These are phyloP conservation scores for Ptychochromis oligacanthus DNA, from an alignment of 2,113 vertebrate genomes.

Conservation along the genomic window DNA sequence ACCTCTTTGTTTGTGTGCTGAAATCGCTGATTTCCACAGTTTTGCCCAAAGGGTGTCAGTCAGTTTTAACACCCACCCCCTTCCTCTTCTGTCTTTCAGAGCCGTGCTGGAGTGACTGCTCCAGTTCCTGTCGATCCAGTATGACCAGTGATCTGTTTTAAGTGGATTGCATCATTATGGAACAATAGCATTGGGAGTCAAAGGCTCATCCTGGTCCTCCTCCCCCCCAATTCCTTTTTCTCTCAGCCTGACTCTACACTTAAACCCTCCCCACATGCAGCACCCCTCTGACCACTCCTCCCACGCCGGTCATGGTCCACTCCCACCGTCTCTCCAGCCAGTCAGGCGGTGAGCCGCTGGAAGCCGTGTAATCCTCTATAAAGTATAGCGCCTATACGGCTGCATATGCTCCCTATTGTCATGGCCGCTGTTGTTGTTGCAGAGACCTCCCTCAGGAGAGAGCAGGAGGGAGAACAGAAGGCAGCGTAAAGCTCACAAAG, in stretches of 20 bases:
- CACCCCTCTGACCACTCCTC: conserved; percentile 42
- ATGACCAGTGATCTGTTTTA: background rate
- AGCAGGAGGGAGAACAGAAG: conserved; percentile 57
- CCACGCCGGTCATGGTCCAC: conserved; percentile 29
- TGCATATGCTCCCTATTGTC: conserved; percentile 58
- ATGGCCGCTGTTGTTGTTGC: conserved; percentile 57
- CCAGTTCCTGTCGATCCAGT: conserved; percentile 15
- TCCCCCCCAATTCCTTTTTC: background rate
- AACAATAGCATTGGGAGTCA: conserved; percentile 49
- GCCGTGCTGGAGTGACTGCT: conserved; percentile 9
- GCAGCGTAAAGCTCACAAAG: conserved; percentile 56
- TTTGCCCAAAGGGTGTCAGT: background rate
- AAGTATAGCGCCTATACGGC: conserved; percentile 40
- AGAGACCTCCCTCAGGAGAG: conserved; percentile 54
- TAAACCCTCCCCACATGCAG: background rate
- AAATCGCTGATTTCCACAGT: conserved; percentile 33
- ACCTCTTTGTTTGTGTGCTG: conserved; percentile 42
- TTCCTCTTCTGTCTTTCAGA: conserved; percentile 58
- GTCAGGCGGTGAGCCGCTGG: conserved; percentile 13
- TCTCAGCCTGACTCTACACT: conserved; percentile 2
- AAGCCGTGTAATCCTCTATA: conserved; percentile 60
- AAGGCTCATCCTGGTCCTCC: background rate
- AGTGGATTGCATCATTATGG: conserved; percentile 31
- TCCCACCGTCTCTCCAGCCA: conserved; percentile 35
- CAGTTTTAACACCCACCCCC: conserved; percentile 14